Evolutionary conservation across 2,888 invertebrate species (phyloP).

Genomic region (Folsomia candida): DNA sequence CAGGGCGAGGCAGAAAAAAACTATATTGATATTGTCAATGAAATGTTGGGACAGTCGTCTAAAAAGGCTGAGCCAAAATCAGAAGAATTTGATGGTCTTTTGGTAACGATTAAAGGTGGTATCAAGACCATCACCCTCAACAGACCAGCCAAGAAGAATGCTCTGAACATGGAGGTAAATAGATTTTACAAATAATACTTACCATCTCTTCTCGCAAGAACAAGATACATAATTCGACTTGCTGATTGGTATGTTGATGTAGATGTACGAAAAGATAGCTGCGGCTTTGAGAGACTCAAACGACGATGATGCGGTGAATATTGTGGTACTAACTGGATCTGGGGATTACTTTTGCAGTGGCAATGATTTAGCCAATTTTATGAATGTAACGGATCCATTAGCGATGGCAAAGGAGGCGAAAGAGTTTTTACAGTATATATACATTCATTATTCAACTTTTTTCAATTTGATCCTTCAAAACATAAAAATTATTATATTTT

Average conservation of each 20-base stretch:
- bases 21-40: conserved; percentile 57
- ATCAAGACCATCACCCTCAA: conserved; percentile 67
- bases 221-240: neutral
- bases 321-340: conserved; percentile 74
- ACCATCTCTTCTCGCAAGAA: neutral
- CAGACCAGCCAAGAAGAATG: conserved; percentile 77
- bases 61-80: conserved; percentile 34
- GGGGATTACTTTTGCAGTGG: conserved; percentile 83
- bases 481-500: conserved; percentile 8
- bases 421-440: conserved; percentile 27
- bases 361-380: conserved; percentile 66
- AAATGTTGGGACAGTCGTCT: conserved; percentile 48
- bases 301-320: conserved; percentile 63
- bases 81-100: conserved; percentile 40
- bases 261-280: conserved; percentile 68
- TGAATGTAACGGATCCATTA: conserved; percentile 52
- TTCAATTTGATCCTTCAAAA: neutral
- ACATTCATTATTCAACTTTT: neutral
- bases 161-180: conserved; percentile 61
- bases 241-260: conserved; percentile 19
- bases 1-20: conserved; percentile 58
- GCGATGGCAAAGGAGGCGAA: conserved; percentile 48
- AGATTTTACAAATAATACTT: neutral
- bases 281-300: conserved; percentile 68
- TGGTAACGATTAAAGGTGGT: conserved; percentile 56